These are phyloP conservation scores for Drosophila subobscura DNA, from an alignment of 1,140 invertebrate species.

Conservation along the genomic window DNA sequence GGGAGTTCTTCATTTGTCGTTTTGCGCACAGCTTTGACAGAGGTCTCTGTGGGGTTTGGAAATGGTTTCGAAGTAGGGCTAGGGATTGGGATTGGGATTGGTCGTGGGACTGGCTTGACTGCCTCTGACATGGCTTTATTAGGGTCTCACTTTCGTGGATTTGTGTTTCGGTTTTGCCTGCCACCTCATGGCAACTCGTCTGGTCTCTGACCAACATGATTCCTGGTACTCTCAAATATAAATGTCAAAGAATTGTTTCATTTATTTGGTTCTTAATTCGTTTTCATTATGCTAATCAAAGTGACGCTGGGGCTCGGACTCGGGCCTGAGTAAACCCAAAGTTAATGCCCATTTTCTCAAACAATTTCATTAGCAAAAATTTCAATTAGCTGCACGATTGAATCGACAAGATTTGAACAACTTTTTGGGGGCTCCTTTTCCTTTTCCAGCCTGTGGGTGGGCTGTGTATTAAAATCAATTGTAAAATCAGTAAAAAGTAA, in stretches of 20 bases:
- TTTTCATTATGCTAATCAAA: slow-evolving; percentile 43
- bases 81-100: slow-evolving; percentile 4
- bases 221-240: slow-evolving; percentile 25
- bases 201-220: slow-evolving; percentile 7
- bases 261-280: slow-evolving; percentile 14
- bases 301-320: neutral
- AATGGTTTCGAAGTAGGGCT: no score
- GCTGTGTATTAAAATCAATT: slow-evolving; percentile 73
- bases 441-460: neutral
- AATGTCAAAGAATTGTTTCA: slow-evolving; percentile 29
- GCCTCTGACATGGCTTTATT: slow-evolving; percentile 50
- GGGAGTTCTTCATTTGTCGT: slow-evolving; percentile 35
- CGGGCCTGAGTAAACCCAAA: slow-evolving; percentile 19
- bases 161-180: slow-evolving; percentile 19
- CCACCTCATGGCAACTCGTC: neutral
- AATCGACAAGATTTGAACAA: slow-evolving; percentile 79
- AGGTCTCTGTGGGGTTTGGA: no score
- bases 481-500: slow-evolving; percentile 76
- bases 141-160: slow-evolving; percentile 32
- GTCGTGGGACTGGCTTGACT: slow-evolving; percentile 18
- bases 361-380: slow-evolving; percentile 73
- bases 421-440: slow-evolving; percentile 33
- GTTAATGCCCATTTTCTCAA: slow-evolving; percentile 54
- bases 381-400: slow-evolving; percentile 80
- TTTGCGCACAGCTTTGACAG: slow-evolving; percentile 38